Base-by-base conservation (phyloP, 2,888 invertebrate species). In the Philaethria dido region DNA sequence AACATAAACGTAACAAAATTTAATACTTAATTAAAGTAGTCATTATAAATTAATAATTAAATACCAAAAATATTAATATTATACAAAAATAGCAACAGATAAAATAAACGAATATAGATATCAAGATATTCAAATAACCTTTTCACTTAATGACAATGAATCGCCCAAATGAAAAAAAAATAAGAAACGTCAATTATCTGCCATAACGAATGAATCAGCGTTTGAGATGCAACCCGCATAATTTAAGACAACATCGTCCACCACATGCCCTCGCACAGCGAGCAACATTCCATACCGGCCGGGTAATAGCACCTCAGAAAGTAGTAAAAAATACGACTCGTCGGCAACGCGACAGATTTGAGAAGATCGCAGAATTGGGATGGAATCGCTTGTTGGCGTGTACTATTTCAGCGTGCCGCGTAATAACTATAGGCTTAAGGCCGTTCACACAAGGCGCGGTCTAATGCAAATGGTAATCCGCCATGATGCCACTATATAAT, bases 381-480 rank as follows among this genome's bases (percentile, higher is more conserved):
- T 75, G 73, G 74, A 74, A 73, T 73, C 74, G 71, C 72, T 70
- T 75, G 78, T 77, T 72, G 78, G 76, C 70, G 75, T 74, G 74
- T 75, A 78, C 83, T 77, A 77, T 84, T 83, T 81, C 77, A 82
- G n/a, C 80, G 76, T 78, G 83, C 78, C 83, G 86, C 79, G 79
- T 87, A 82, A 86, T 84, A 87, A 77, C 81, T 81, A 82, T 82
- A 83, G 81, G 81, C 81, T 78, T 79, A 79, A 69, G 66, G 82
- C 85, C 83, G 85, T 82, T 83, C 80, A 79, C 80, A 79, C 84
- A 82, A 88, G 88, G 87, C 87, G 86, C 85, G 86, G 83, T 85
- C 84, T 75, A 84, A 84, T 88, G 87, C 88, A 89, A n/a, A 88
- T 88, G 86, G 87, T 87, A 88, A 81, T 84, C 87, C 87, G 88